Base-by-base conservation (phyloP, 2,888 invertebrate species). In the Phytoseiulus persimilis region DNA sequence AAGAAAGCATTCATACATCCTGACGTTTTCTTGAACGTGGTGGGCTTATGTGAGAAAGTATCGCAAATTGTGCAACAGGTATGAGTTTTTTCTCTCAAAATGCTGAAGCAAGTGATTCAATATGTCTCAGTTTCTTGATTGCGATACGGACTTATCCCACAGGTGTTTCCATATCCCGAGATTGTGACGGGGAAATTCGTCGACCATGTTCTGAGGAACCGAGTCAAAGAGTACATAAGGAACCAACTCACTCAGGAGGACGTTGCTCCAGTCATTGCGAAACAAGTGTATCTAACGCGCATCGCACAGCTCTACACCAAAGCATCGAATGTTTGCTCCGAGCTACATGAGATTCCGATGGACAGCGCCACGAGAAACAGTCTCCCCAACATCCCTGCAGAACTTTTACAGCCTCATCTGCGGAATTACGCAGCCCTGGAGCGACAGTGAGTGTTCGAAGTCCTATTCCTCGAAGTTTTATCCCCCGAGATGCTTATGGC, bases 231-330 rank as follows among this genome's bases (percentile, higher is more conserved):
- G 9, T 45, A 87, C 33, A 45, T 87, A 1, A 33, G 31, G 45
- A 11, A 28, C 14, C 87, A 87, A 33, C 45, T 87, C n/a, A 39
- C 32, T 1, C 28, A 33, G 31, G 87, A 87, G 11, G 87, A 87
- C 28, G 6, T 32, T 33, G 45, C 87, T 39, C 45, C 87, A 9
- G 45, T 45, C 0, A 87, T 39, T 11, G 33, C 87, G 32, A 33
- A 45, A 31, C 87, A 87, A 45, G 39, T 87, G 31, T 45, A 87
- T 87, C 87, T 87, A 0, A 45, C 87, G 11, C 32, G 87, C n/a
- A 87, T 87, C 28, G 87, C 87, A 33, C 87, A 87, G 33, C 87
- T 87, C 11, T 87, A 87, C 87, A 87, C 87, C 2, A 87, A 87
- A 33, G 45, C 87, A 3, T 11, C n/a, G 39, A 33, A 45, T 33